These are phyloP conservation scores for Bombyx mori DNA, from an alignment of 1,140 invertebrate species.

Conservation along the genomic window ASM3026992v2 NC_085108.1:5581001-5581500, in stretches of 20 bases:
- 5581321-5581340: too few relatives aligned
- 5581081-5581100: slow-evolving; percentile 12
- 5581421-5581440: slow-evolving; percentile 7
- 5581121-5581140: slow-evolving; percentile 15
- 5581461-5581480: slow-evolving; percentile 5
- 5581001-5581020: too few relatives aligned
- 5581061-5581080: slow-evolving; percentile 15
- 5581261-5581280: too few relatives aligned
- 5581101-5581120: slow-evolving; percentile 22
- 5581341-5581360: too few relatives aligned
- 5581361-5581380: slow-evolving; percentile 14
- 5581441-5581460: slow-evolving; percentile 13
- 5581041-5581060: slow-evolving; percentile 2
- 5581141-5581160: slow-evolving; percentile 13
- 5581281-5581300: too few relatives aligned
- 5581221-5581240: too few relatives aligned
- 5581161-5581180: slow-evolving; percentile 11
- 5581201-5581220: not conserved
- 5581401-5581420: slow-evolving; percentile 5
- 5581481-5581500: slow-evolving; percentile 1
- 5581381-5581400: not conserved
- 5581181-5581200: slow-evolving; percentile 17
- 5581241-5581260: too few relatives aligned
- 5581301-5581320: too few relatives aligned
- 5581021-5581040: too few relatives aligned